Conservation (phyloP, 1,140 invertebrate species). For the Micrasema longulum region DNA sequence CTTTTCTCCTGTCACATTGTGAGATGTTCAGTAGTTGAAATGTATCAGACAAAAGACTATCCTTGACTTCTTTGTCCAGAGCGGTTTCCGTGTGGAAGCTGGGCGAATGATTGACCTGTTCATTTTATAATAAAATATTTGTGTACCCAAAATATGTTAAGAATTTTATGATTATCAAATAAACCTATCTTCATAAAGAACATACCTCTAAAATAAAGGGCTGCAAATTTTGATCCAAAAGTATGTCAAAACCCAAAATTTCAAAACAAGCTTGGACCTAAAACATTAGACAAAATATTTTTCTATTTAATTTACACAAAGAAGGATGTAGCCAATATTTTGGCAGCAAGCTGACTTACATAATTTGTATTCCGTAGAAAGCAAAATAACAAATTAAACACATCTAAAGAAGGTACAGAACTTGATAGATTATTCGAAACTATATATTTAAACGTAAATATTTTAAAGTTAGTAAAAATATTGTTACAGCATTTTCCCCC, state of each 20-base stretch:
- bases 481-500: too few relatives aligned
- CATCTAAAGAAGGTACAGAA: too few relatives aligned
- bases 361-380: too few relatives aligned
- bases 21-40: slow-evolving; percentile 86
- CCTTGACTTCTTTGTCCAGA: slow-evolving; percentile 87
- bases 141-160: not conserved
- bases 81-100: slow-evolving; percentile 90
- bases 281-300: too few relatives aligned
- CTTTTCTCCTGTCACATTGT: slow-evolving; percentile 80
- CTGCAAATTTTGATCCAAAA: slow-evolving; percentile 87
- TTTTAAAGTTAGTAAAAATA: too few relatives aligned
- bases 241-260: slow-evolving; percentile 88
- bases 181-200: not conserved
- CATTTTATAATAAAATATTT: too few relatives aligned
- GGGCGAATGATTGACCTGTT: slow-evolving; percentile 88
- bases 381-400: too few relatives aligned
- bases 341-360: too few relatives aligned
- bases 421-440: too few relatives aligned
- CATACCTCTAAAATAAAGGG: slow-evolving; percentile 76
- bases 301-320: too few relatives aligned
- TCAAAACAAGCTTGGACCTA: slow-evolving; percentile 88
- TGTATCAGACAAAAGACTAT: slow-evolving; percentile 83
- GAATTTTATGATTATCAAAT: not conserved
- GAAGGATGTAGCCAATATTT: too few relatives aligned
- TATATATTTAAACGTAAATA: too few relatives aligned